phyloP scores from a whole-genome alignment of 2,888 invertebrate genomes.

The Micoletzkya japonica region DNA sequence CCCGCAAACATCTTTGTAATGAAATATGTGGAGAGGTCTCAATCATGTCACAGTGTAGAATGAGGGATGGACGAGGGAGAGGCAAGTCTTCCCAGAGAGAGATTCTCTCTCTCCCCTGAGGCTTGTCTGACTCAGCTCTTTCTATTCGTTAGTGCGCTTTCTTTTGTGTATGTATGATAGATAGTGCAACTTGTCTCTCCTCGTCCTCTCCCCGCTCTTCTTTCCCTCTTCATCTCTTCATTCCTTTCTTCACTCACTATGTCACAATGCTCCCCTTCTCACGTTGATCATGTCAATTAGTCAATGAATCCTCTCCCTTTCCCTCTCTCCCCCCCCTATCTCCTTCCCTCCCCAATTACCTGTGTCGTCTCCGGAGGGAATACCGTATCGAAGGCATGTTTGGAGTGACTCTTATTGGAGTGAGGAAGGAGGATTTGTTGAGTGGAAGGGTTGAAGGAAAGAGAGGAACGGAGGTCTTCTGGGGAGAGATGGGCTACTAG shows the following conservation, averaged over 20 bases:
- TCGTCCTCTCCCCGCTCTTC: background rate
- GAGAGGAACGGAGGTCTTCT: constrained; percentile 32
- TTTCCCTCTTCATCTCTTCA: background rate
- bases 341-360: constrained; percentile 24
- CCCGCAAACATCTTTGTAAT: no score
- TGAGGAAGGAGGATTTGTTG: constrained; percentile 30
- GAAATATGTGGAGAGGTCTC: no score
- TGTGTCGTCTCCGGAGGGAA: constrained; percentile 40
- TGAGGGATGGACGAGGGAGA: no score
- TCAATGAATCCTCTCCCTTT: no score
- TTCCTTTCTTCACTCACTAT: background rate
- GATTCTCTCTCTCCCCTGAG: no score
- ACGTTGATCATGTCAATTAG: no score
- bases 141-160: no score
- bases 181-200: constrained; percentile 2
- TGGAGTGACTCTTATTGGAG: constrained; percentile 32
- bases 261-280: no score
- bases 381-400: constrained; percentile 44
- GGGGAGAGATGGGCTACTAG: constrained; percentile 32
- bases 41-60: no score
- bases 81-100: no score
- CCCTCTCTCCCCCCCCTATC: background rate
- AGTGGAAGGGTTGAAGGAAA: constrained; percentile 15
- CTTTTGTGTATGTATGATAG: no score
- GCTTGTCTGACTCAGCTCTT: no score